Conservation (phyloP, 1,140 invertebrate species). For the Lethocerus indicus region DNA sequence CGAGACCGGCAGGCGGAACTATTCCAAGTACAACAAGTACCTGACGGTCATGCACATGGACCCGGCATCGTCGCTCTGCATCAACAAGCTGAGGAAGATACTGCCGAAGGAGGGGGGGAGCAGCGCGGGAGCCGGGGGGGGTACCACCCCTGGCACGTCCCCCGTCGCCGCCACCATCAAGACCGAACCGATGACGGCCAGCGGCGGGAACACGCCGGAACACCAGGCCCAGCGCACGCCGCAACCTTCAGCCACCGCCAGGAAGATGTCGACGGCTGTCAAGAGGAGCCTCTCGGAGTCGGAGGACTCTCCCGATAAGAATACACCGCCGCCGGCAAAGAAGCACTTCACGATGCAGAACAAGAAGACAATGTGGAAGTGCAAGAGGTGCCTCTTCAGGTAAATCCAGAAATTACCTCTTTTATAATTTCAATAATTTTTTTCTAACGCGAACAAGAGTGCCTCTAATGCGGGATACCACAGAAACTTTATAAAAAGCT, state of each 20-base stretch:
- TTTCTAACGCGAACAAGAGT: no score
- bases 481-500: no score
- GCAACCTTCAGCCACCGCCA: no score
- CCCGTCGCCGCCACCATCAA: no score
- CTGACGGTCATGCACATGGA: constrained; percentile 50
- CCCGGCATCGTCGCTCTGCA: constrained; percentile 20
- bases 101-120: constrained; percentile 7
- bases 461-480: no score
- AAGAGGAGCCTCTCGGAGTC: background rate
- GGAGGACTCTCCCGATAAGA: constrained; percentile 1
- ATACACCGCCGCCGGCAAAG: constrained; percentile 17
- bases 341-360: constrained; percentile 20
- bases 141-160: constrained; percentile 6
- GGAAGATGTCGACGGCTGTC: no score
- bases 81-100: constrained; percentile 4
- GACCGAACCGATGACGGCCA: constrained; percentile 11
- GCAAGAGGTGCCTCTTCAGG: constrained; percentile 71
- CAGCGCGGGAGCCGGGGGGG: background rate
- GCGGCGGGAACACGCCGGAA: constrained; percentile 9
- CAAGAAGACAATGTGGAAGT: constrained; percentile 53
- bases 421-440: no score
- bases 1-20: constrained; percentile 76
- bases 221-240: no score
- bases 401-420: no score
- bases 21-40: constrained; percentile 82